Evolutionary conservation across 2,888 invertebrate species (phyloP).

Genomic region (Mamestra brassicae): DNA sequence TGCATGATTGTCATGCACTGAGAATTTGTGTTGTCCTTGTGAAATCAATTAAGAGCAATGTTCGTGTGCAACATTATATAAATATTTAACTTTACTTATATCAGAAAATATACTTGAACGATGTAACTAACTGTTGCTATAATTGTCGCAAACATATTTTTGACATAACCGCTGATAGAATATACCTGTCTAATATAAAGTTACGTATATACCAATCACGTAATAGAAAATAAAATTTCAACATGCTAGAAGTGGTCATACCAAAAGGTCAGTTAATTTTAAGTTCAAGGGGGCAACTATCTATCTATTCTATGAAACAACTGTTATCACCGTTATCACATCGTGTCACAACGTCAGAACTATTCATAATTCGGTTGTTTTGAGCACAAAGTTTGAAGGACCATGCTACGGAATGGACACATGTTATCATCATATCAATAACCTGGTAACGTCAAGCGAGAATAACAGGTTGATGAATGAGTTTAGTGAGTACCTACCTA

Average conservation of each 20-base stretch:
- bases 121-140: conserved; percentile 43
- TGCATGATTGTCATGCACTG: conserved; percentile 24
- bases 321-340: conserved; percentile 7
- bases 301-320: conserved; percentile 5
- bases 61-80: conserved; percentile 29
- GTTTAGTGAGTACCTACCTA: conserved; percentile 40
- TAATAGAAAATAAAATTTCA: conserved; percentile 67
- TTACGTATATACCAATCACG: conserved; percentile 66
- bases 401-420: conserved; percentile 1
- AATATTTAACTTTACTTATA: conserved; percentile 32
- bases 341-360: neutral
- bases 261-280: conserved; percentile 67
- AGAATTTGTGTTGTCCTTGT: conserved; percentile 51
- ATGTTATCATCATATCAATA: conserved; percentile 2
- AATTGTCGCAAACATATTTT: conserved; percentile 60
- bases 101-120: conserved; percentile 21
- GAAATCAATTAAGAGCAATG: conserved; percentile 38
- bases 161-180: conserved; percentile 63
- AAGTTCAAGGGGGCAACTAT: conserved; percentile 73
- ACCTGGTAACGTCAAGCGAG: conserved; percentile 12
- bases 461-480: conserved; percentile 50
- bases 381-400: neutral
- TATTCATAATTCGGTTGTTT: neutral
- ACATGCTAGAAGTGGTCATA: conserved; percentile 56
- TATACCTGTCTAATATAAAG: conserved; percentile 55